Evolutionary conservation across 1,140 invertebrate genomes (phyloP).

Genomic region (Pachypeltis micranthus): DNA sequence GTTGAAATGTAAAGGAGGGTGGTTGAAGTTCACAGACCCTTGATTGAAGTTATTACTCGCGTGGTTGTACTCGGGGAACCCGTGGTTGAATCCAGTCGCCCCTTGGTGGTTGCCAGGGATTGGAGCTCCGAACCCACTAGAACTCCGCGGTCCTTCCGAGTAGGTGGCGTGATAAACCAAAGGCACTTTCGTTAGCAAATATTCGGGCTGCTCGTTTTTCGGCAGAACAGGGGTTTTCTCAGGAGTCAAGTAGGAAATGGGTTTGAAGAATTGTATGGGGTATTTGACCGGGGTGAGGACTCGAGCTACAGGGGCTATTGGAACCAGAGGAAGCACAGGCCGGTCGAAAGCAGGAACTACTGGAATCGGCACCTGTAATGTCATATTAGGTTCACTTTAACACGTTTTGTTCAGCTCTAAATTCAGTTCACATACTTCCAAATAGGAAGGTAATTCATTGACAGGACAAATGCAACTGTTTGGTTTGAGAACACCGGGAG

Average conservation of each 20-base stretch:
- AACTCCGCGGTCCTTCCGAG: background rate
- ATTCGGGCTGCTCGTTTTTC: constrained; percentile 1
- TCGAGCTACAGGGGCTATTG: background rate
- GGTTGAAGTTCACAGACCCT: background rate
- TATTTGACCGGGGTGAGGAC: background rate
- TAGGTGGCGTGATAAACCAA: constrained; percentile 12
- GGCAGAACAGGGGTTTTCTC: background rate
- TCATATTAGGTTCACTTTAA: too few species aligned
- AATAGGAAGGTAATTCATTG: too few species aligned
- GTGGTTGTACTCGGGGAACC: background rate
- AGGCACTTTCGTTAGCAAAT: constrained; percentile 8
- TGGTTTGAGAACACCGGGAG: too few species aligned
- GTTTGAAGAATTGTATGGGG: constrained; percentile 10
- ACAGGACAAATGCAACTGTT: too few species aligned
- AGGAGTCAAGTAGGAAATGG: background rate
- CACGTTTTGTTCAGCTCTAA: too few species aligned
- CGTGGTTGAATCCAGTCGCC: background rate
- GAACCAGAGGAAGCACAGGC: background rate
- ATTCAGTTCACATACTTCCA: too few species aligned
- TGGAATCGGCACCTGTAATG: background rate
- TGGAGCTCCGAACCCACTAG: background rate
- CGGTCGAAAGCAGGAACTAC: background rate
- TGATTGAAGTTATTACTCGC: background rate
- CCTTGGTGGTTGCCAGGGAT: background rate
- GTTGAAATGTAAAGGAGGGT: background rate